Base-by-base conservation (phyloP, 2,888 invertebrate genomes). In the Tanypteryx hageni region DNA sequence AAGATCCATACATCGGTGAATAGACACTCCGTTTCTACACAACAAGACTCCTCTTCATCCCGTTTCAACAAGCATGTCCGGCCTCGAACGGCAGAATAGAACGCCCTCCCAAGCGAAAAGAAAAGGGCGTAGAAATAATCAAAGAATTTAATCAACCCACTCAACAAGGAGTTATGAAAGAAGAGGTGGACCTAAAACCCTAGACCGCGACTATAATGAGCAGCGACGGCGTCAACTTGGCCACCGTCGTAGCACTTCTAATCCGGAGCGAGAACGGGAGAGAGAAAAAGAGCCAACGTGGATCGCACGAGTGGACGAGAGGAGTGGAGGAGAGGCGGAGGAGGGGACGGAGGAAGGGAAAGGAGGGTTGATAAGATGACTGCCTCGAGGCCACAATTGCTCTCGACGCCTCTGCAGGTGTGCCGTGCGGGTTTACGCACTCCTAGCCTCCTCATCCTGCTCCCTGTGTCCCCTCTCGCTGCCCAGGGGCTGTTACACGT, bases 321-420 rank as follows among this genome's bases (percentile, higher is more conserved):
- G 27, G 76, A 61, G 18, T 61, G 61, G 61, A n/a, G n/a, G 44
- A 44, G 44, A 44, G 44, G 5, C 44, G 44, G 44, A 44, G 76
- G 27, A 13, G 76, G 22, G 76, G 22, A 76, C 10, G 27, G 76
- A 76, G 76, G 76, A 76, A 9, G 27, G 76, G 22, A 76, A 76
- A 76, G 10, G 56, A 16, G 56, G 57, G 83, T 56, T 56, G 57
- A 57, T 18, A 57, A 83, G 83, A 83, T n/a, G 83, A 44, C 83
- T 44, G 83, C 83, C 57, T 83, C n/a, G 56, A 44, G 56, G 83
- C 83, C 83, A 57, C 56, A 83, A 83, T 83, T 83, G 83, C 83
- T 83, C 56, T 83, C 57, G 83, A 83, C 83, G 83, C 56, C 83
- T 83, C n/a, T 11, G 56, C 83, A 44, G n/a, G 44, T 44, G 44